Conservation (phyloP, 1,140 invertebrate species). For the Drosophila murphyi region DNA sequence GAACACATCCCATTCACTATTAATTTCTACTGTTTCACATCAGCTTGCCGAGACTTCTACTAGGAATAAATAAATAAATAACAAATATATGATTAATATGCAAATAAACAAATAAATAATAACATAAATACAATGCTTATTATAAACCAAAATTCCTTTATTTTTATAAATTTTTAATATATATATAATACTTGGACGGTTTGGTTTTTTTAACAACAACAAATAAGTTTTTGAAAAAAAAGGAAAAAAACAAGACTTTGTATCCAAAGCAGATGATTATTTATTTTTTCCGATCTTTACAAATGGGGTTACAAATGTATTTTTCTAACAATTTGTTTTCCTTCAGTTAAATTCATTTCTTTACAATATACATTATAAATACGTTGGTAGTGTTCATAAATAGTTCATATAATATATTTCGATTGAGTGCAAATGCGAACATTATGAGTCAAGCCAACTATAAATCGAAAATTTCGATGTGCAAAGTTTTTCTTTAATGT, state of each 20-base stretch:
- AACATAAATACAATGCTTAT: too few relatives aligned
- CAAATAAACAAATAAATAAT: too few relatives aligned
- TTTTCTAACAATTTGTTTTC: conserved; percentile 32
- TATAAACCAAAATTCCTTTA: too few relatives aligned
- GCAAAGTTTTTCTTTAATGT: conserved; percentile 9
- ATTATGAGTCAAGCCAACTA: conserved; percentile 70
- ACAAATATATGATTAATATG: too few relatives aligned
- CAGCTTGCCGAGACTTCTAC: too few relatives aligned
- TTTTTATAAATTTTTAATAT: too few relatives aligned
- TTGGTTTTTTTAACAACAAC: too few relatives aligned
- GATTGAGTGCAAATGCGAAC: conserved; percentile 82
- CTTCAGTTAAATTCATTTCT: conserved; percentile 49
- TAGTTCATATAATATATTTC: conserved; percentile 44
- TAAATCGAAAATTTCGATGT: conserved; percentile 31
- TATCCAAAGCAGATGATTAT: not conserved
- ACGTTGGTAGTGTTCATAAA: conserved; percentile 41
- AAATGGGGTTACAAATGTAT: not conserved
- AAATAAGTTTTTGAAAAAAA: too few relatives aligned
- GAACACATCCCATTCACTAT: too few relatives aligned
- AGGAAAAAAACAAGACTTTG: not conserved
- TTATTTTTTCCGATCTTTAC: not conserved
- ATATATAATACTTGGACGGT: too few relatives aligned
- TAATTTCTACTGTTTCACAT: too few relatives aligned
- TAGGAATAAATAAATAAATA: too few relatives aligned
- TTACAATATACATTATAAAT: conserved; percentile 55